These are phyloP conservation scores for Drosophila mayaguana DNA, from an alignment of 2,888 invertebrate species.

Conservation along the genomic window DNA sequence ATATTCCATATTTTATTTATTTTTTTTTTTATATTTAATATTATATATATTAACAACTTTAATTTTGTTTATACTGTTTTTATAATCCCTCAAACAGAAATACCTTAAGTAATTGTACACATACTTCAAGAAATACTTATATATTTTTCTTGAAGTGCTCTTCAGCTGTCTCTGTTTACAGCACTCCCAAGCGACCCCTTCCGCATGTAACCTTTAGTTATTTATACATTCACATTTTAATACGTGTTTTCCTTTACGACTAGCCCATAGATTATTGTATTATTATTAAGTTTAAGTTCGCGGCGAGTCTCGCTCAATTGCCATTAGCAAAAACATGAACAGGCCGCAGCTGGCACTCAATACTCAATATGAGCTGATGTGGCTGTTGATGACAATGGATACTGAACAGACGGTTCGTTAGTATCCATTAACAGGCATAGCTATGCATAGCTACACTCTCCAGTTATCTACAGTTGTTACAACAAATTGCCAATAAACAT, in stretches of 20 bases:
- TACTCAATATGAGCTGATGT: slow-evolving; percentile 2
- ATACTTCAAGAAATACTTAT: no score
- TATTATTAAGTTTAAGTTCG: slow-evolving; percentile 16
- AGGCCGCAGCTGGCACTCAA: slow-evolving; percentile 11
- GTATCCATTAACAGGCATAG: slow-evolving; percentile 38
- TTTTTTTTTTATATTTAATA: background rate
- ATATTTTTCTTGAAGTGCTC: background rate
- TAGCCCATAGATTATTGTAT: slow-evolving; percentile 12
- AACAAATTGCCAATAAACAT: slow-evolving; percentile 66
- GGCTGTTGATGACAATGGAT: slow-evolving; percentile 28
- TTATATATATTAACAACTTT: background rate
- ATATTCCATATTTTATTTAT: background rate
- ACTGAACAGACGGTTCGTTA: slow-evolving; percentile 50
- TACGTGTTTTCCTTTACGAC: background rate
- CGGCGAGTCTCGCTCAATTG: slow-evolving; percentile 27
- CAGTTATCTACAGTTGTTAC: slow-evolving; percentile 42
- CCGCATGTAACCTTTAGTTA: background rate
- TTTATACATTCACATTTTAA: slow-evolving; percentile 1
- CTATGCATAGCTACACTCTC: slow-evolving; percentile 16
- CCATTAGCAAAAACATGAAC: slow-evolving; percentile 16
- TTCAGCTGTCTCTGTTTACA: background rate
- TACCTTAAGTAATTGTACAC: slow-evolving; percentile 4
- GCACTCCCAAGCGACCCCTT: background rate
- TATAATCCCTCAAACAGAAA: no score
- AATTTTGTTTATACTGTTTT: no score